Evolutionary conservation across 2,888 invertebrate species (phyloP), one percentile per base, ranked within the genome.

Genomic region (Linnaemya vulpina): DNA sequence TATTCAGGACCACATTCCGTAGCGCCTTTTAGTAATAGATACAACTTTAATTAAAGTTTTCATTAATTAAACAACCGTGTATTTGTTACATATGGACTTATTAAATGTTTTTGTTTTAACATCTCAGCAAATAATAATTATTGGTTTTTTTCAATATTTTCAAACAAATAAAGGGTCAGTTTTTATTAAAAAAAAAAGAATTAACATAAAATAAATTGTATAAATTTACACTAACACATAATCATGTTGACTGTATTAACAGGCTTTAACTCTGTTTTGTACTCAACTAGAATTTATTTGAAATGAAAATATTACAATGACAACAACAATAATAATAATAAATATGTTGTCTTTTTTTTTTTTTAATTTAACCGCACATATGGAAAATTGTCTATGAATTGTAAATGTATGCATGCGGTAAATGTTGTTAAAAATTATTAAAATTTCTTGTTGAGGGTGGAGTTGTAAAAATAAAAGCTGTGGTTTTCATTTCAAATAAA

Each of bases 301-400:
- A 62, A 75, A 30, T 8, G 63, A 38, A 8, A 51, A 51, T 1
- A 65, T 22, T 43, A 20, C 43, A 70, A 51, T 7, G 22, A 30
- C 67, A 25, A 49, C 4, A 10, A 68, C 46, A 68, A 60, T 30
- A 58, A 75, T 30, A 68, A 51, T 51, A 73, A 80, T 74, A 60
- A 76, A 73, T 55, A 62, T 30, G 3, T n/a, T 30, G 30, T 13
- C 11, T 11, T 13, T 40, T 1, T n/a, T n/a, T 8, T 55, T 60
- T 71, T 62, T 71, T 51, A 73, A 71, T 76, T 70, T 55, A 82
- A 82, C 81, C 81, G 60, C 81, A 82, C 81, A 70, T 70, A 70
- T 63, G 58, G 62, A 38, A 70, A 63, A 82, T 63, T 62, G 38
- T 68, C 68, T 55, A 67, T 67, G 67, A 76, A 67, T 65, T 67